Percentiles rank a stretch among this genome's conserved stretches.
These are phyloP conservation scores for Tetragnatha versicolor DNA, from an alignment of 1,140 invertebrate genomes.

Conservation along the genomic window DNA sequence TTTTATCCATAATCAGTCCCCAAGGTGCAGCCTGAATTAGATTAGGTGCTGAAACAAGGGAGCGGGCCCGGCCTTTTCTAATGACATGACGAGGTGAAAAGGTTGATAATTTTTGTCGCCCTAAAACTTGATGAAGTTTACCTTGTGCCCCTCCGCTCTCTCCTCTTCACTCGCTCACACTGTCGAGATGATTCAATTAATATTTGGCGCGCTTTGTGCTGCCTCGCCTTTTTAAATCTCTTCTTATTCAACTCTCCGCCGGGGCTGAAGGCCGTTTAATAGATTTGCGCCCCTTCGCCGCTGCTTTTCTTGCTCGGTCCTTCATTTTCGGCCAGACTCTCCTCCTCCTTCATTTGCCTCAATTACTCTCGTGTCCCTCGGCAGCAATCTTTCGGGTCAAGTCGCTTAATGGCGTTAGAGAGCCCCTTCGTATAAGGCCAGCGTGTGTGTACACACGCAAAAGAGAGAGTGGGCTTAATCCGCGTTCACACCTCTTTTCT, in stretches of 20 bases:
- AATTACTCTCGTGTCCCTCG: constrained; percentile 7
- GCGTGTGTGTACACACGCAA: background rate
- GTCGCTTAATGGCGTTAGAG: constrained; percentile 47
- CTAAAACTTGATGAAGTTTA: constrained; percentile 52
- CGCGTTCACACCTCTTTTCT: constrained; percentile 33
- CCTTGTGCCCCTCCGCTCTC: constrained; percentile 21
- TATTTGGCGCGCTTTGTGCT: constrained; percentile 9
- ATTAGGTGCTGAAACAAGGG: constrained; percentile 17
- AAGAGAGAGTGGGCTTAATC: constrained; percentile 4
- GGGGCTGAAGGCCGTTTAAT: constrained; percentile 41
- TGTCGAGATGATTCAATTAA: constrained; percentile 41
- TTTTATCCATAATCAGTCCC: constrained; percentile 37
- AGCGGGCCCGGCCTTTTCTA: constrained; percentile 4
- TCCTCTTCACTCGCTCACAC: background rate
- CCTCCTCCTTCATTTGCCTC: background rate
- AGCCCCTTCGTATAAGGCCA: no score
- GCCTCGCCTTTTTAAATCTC: constrained; percentile 47
- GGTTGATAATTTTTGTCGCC: constrained; percentile 50
- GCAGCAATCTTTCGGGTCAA: constrained; percentile 50
- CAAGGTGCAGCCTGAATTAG: constrained; percentile 42
- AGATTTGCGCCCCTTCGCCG: constrained; percentile 23
- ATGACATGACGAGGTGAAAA: constrained; percentile 40
- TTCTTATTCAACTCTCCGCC: constrained; percentile 23
- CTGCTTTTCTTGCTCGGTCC: background rate
- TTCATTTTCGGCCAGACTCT: background rate